A percentile compares a stretch with the other conserved stretches of the same genome.
Evolutionary conservation across 2,888 invertebrate species (phyloP).

Genomic region (Nephrotoma flavescens): DNA sequence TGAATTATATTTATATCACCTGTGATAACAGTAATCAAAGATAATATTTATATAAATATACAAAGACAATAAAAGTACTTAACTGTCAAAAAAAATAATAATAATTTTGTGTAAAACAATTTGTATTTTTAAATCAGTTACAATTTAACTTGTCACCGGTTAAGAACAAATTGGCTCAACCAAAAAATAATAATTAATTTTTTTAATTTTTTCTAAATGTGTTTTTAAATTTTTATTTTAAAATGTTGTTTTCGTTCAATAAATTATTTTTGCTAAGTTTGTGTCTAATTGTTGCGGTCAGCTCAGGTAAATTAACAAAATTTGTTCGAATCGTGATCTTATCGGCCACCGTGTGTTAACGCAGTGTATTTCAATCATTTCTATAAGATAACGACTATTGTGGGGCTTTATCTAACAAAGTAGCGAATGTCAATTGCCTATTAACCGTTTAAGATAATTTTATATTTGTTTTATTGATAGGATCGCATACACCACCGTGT

Average conservation of each 20-base stretch:
- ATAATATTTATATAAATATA: neutral
- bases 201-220: neutral
- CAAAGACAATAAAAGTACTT: neutral
- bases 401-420: neutral
- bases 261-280: neutral
- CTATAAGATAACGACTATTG: no score
- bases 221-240: neutral
- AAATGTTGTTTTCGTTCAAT: neutral
- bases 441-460: no score
- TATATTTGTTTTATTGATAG: no score
- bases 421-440: neutral
- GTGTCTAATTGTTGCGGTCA: neutral
- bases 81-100: neutral
- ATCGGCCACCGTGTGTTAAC: neutral
- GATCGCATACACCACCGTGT: no score
- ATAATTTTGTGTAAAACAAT: neutral
- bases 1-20: neutral
- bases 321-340: neutral
- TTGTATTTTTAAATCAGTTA: neutral
- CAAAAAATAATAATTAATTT: neutral
- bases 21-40: neutral
- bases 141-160: neutral
- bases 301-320: neutral
- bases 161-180: neutral
- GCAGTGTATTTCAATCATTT: neutral